These are phyloP conservation scores for Rhizoglyphus robini DNA, from an alignment of 1,140 invertebrate species.

Conservation along the genomic window DNA sequence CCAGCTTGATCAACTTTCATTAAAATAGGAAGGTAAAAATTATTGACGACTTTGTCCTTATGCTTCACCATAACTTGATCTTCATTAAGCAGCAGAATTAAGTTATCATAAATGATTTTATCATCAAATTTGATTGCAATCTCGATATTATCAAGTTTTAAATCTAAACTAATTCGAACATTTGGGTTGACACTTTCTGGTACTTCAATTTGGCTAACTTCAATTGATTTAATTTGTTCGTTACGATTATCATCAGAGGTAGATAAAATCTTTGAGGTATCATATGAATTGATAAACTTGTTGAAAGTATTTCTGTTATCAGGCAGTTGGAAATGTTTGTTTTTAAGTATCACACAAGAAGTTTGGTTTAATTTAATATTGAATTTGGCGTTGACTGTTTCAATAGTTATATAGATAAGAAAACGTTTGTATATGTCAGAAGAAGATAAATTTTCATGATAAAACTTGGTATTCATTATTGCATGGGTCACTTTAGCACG, in stretches of 20 bases:
- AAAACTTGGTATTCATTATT: not conserved
- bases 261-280: not conserved
- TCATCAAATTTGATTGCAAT: not conserved
- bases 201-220: not conserved
- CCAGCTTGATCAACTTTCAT: not conserved
- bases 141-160: not conserved
- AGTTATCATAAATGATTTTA: not conserved
- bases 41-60: not conserved
- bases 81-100: not conserved
- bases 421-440: slow-evolving; percentile 5
- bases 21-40: not conserved
- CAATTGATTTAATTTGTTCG: not conserved
- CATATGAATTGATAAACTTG: not conserved
- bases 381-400: not conserved
- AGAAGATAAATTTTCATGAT: not conserved
- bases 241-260: not conserved
- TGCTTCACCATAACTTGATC: not conserved
- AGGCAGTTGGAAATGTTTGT: not conserved
- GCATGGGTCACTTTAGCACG: not conserved
- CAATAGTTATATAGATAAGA: slow-evolving; percentile 4
- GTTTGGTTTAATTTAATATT: not conserved
- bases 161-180: not conserved
- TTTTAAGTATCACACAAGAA: not conserved
- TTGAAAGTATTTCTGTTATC: not conserved
- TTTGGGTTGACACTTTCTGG: not conserved